Evolutionary conservation across 2,888 invertebrate species (phyloP), one percentile per base, ranked within the genome.

Genomic region (Torymus auratus): DNA sequence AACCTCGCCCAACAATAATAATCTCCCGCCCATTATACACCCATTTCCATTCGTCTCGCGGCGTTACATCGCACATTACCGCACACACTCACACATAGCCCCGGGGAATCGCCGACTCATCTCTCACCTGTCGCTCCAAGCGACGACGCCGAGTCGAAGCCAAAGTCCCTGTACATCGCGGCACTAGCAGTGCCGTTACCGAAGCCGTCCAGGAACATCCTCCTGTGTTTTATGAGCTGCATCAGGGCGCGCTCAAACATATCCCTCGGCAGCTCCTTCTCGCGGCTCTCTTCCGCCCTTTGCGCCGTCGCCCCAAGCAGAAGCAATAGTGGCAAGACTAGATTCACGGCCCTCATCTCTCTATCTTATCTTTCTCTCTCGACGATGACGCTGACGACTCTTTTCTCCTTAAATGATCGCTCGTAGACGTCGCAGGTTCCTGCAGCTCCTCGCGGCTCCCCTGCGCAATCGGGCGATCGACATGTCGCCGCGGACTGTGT

Each of bases 291-390:
- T 17, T 69, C 14, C 52, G 10, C 64, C 41, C 60, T 68, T 28
- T 28, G 41, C 28, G 41, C 61, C 5, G 61, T 13, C 7, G 64
- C 17, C 12, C 2, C 55, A 0, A 75, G 85, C 75, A 71, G 17
- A 12, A 75, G 41, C 64, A 85, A 81, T 73, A 88, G 82, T 80
- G 86, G 71, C 68, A 87, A 82, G 86, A 89, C 85, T 87, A 88
- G 86, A 86, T 86, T 86, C 82, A 87, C 84, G 84, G 82, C 83
- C 83, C 82, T 86, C 60, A 76, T 20, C 69, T 41, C 60, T 65
- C 52, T 73, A 28, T 78, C 80, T 78, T 82, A 56, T 65, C 61
- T 41, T 55, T 61, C 20, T 28, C 61, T 14, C 64, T 80, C 78
- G 81, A 79, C 73, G 17, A 62, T 61, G 23, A 20, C 55, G 10